Evolutionary conservation across 2,888 invertebrate genomes (phyloP).

Genomic region (Chalcis sispes): DNA sequence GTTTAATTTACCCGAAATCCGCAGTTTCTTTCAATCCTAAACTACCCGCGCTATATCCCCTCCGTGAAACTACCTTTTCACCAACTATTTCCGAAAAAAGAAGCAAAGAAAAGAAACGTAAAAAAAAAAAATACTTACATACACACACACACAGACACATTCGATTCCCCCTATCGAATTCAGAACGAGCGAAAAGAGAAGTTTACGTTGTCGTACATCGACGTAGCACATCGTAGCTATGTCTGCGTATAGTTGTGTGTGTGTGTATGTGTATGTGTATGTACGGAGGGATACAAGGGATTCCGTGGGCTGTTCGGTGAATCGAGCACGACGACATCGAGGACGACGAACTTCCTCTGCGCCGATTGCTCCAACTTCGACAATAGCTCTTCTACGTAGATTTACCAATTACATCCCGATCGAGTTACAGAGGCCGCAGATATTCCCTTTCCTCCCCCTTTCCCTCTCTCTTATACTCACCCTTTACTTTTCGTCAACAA

Average conservation of each 20-base stretch:
- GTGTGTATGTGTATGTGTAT: too few species aligned
- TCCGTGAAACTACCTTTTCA: slow-evolving; percentile 10
- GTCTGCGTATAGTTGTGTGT: too few species aligned
- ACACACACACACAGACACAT: too few species aligned
- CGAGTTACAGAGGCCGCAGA: slow-evolving; percentile 50
- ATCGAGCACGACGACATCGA: slow-evolving; percentile 28
- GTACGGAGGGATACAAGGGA: slow-evolving; percentile 27
- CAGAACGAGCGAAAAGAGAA: slow-evolving; percentile 40
- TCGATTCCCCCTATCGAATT: too few species aligned
- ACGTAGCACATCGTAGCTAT: too few species aligned
- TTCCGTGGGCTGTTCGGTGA: slow-evolving; percentile 19
- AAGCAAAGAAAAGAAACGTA: background rate
- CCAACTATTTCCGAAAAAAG: slow-evolving; percentile 9
- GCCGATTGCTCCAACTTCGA: slow-evolving; percentile 57
- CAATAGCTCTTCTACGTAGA: slow-evolving; percentile 57
- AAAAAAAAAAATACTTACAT: slow-evolving; percentile 14
- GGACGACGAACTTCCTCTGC: slow-evolving; percentile 46
- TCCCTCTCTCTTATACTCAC: background rate
- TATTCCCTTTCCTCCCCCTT: slow-evolving; percentile 11
- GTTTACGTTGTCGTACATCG: slow-evolving; percentile 3
- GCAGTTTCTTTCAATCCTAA: slow-evolving; percentile 15
- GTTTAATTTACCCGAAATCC: slow-evolving; percentile 35
- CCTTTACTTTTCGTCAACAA: slow-evolving; percentile 6
- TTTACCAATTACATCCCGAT: slow-evolving; percentile 59
- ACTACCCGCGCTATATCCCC: background rate